A percentile compares a stretch with the other conserved stretches of the same genome.
Conservation (phyloP, 1,140 invertebrate species). For the fruit fly (Drosophila melanogaster) region DNA sequence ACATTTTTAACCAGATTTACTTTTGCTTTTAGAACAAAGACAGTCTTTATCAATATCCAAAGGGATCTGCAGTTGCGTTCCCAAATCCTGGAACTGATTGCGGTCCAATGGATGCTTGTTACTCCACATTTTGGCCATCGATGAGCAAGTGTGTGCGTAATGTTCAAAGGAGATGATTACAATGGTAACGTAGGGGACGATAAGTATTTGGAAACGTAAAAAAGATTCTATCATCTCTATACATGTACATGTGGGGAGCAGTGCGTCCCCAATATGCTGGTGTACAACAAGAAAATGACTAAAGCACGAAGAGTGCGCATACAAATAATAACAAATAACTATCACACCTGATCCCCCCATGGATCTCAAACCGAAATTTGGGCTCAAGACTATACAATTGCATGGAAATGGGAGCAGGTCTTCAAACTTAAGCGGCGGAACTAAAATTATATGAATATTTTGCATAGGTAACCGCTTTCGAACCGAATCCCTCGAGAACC, state of each 20-base stretch:
- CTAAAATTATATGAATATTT: conserved; percentile 71
- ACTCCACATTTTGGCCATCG: conserved; percentile 70
- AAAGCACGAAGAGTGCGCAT: conserved; percentile 40
- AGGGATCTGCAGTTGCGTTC: conserved; percentile 35
- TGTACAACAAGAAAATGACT: conserved; percentile 60
- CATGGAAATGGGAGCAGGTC: background rate
- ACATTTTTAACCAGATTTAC: conserved; percentile 39
- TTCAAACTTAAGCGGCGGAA: conserved; percentile 40
- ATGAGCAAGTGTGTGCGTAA: conserved; percentile 61
- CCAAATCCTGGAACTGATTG: conserved; percentile 20
- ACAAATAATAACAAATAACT: conserved; percentile 59
- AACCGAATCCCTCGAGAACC: conserved; percentile 17
- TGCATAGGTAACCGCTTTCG: conserved; percentile 62
- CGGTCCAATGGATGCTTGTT: conserved; percentile 46
- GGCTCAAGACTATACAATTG: background rate
- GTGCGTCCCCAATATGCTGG: background rate
- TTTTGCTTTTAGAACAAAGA: conserved; percentile 70
- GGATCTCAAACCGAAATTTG: background rate
- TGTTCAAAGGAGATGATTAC: conserved; percentile 32
- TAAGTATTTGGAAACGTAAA: conserved; percentile 12
- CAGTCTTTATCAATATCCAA: conserved; percentile 71
- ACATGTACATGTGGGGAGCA: conserved; percentile 6
- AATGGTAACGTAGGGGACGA: conserved; percentile 10
- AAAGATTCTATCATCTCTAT: conserved; percentile 21
- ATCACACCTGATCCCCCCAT: conserved; percentile 20